Evolutionary conservation across 2,113 vertebrate genomes (phyloP).

Genomic region (Picathartes gymnocephalus): DNA sequence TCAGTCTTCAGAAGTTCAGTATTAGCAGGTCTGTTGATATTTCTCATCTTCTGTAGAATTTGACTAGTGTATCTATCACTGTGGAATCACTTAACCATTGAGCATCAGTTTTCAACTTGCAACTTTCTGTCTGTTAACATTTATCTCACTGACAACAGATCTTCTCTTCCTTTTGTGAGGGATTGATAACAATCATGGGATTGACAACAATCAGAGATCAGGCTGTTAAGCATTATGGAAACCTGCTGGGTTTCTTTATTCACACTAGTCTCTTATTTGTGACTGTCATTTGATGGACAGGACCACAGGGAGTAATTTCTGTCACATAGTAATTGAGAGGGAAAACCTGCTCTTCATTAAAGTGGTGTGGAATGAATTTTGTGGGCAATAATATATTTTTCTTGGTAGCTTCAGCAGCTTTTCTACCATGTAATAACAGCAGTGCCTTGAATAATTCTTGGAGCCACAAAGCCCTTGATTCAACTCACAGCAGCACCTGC

Average conservation of each 20-base stretch:
- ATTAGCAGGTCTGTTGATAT: not conserved
- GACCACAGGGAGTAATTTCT: not conserved
- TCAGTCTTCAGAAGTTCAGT: not conserved
- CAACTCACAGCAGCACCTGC: not conserved
- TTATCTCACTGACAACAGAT: not conserved
- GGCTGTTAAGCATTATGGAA: not conserved
- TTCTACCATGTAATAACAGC: not conserved
- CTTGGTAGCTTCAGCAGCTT: not conserved
- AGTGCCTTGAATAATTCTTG: not conserved
- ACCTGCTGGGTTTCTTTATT: not conserved
- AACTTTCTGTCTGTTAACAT: not conserved
- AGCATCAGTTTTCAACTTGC: not conserved
- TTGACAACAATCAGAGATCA: not conserved
- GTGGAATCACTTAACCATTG: not conserved
- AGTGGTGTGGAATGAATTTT: conserved; percentile 4
- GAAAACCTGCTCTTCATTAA: conserved; percentile 28
- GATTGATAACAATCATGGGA: not conserved
- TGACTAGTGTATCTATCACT: not conserved
- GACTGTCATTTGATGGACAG: not conserved
- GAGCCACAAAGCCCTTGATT: not conserved
- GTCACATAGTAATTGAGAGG: not conserved
- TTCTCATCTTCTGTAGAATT: not conserved
- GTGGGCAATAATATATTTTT: not conserved
- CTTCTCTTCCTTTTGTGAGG: not conserved
- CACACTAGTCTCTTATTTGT: not conserved